A percentile compares a stretch with the other conserved stretches of the same genome.
phyloP scores from a whole-genome alignment of 2,797 vertebrate species.

The Ceryle rudis region DNA sequence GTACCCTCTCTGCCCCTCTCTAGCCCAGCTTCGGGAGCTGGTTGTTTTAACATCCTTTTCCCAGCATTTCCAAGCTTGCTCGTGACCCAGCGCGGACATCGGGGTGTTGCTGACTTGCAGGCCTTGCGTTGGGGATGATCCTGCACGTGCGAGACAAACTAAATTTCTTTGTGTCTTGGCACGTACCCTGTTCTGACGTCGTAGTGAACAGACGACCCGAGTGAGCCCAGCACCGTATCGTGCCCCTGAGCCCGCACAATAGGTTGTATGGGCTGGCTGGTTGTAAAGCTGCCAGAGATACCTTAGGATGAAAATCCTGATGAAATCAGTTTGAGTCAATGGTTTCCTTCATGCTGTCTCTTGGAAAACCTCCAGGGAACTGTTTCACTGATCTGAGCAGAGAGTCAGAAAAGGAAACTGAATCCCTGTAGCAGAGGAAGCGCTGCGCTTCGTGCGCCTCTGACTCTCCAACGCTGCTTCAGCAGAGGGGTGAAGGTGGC shows the following conservation, averaged over 20 bases:
- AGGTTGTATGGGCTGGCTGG: neutral
- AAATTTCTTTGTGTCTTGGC: neutral
- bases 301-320: neutral
- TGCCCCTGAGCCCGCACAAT: neutral
- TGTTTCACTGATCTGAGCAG: neutral
- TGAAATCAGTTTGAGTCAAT: neutral
- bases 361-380: conserved; percentile 28
- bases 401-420: neutral
- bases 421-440: neutral
- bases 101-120: neutral
- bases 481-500: neutral
- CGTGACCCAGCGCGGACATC: fast-evolving
- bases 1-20: fast-evolving
- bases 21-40: neutral
- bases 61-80: fast-evolving
- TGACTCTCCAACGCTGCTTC: neutral
- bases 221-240: neutral
- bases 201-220: neutral
- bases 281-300: neutral
- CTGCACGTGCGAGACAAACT: neutral
- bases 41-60: neutral
- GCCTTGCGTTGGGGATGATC: neutral
- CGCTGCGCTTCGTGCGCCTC: neutral
- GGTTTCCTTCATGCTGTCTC: neutral
- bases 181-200: neutral